These are phyloP conservation scores for Drosophila antonietae DNA, from an alignment of 2,888 invertebrate species.

Conservation along the genomic window DNA sequence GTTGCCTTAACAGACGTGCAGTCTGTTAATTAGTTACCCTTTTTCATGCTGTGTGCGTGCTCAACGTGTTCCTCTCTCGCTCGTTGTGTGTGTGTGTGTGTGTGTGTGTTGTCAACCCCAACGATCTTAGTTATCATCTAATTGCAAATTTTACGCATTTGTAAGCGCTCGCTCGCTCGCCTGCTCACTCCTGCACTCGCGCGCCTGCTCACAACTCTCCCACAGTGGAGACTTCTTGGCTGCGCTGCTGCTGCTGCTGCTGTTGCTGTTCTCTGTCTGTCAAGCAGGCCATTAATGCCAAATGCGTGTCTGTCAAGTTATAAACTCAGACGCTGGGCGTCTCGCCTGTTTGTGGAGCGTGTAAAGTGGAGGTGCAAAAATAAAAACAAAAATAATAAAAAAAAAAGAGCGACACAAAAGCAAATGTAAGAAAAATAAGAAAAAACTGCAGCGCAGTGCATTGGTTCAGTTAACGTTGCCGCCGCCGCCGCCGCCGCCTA, in stretches of 20 bases:
- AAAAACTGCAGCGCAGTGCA: constrained; percentile 44
- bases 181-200: not conserved
- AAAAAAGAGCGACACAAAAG: constrained; percentile 2
- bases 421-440: constrained; percentile 1
- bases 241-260: not conserved
- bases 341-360: constrained; percentile 51
- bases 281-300: constrained; percentile 80
- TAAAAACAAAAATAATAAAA: constrained; percentile 13
- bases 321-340: constrained; percentile 56
- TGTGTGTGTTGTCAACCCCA: constrained; percentile 7
- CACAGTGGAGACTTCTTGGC: constrained; percentile 23
- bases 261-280: constrained; percentile 57
- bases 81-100: constrained; percentile 3
- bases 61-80: not conserved
- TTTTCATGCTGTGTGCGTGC: constrained; percentile 4
- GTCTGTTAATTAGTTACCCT: constrained; percentile 33
- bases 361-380: constrained; percentile 53
- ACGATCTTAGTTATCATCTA: constrained; percentile 46
- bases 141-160: constrained; percentile 55
- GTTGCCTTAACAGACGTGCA: not conserved
- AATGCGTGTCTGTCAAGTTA: constrained; percentile 82
- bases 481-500: constrained; percentile 4
- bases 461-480: constrained; percentile 44
- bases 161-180: constrained; percentile 13
- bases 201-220: constrained; percentile 24